A percentile compares a stretch with the other conserved stretches of the same genome.
Conservation (phyloP, 2,888 invertebrate species). For the Perithous albicinctus region DNA sequence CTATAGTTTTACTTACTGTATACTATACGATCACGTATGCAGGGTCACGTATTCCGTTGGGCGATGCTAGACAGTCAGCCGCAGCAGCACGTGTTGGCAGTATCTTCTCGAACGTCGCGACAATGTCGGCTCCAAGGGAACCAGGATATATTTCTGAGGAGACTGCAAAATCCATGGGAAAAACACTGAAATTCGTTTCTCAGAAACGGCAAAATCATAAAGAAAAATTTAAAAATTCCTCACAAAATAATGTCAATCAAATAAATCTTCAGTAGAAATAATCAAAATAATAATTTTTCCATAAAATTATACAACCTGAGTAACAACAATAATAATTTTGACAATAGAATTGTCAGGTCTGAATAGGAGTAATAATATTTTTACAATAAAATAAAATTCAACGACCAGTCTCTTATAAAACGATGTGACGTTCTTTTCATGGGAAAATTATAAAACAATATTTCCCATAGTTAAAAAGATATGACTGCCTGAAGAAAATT, state of each 20-base stretch:
- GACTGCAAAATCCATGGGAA: constrained; percentile 22
- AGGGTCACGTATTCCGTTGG: constrained; percentile 19
- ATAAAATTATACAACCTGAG: not conserved
- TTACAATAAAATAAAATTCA: not conserved
- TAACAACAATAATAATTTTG: not conserved
- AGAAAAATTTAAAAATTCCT: not conserved
- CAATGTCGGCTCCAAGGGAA: not conserved
- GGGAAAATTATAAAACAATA: not conserved
- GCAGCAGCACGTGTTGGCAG: constrained; percentile 2
- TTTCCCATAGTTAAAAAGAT: not conserved
- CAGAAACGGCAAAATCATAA: not conserved
- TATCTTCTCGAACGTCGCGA: constrained; percentile 5
- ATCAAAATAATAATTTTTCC: not conserved
- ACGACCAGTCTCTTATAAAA: too few relatives aligned
- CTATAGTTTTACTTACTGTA: not conserved
- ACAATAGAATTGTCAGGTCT: not conserved
- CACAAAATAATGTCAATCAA: not conserved
- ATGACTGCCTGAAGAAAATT: not conserved
- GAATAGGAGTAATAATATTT: too few relatives aligned
- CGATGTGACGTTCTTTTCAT: too few relatives aligned
- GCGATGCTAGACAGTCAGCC: not conserved
- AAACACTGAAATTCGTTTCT: not conserved
- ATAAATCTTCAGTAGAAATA: not conserved
- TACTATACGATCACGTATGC: not conserved
- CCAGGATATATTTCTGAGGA: constrained; percentile 6